Conservation (phyloP, 2,888 invertebrate genomes). For the Brachylomia viminalis region DNA sequence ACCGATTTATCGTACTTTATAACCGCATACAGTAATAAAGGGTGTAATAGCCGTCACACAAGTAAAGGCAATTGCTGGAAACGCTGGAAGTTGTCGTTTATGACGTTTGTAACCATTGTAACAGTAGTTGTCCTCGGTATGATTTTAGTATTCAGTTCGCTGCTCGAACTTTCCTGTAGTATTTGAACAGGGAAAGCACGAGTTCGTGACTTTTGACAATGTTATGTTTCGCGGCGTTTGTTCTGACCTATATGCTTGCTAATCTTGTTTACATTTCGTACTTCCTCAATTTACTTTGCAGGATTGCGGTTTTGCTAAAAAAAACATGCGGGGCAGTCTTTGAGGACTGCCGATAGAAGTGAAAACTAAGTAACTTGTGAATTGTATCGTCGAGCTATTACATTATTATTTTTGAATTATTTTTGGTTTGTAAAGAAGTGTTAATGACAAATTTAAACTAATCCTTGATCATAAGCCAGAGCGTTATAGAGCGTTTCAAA, state of each 20-base stretch:
- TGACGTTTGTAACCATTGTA: slow-evolving; percentile 35
- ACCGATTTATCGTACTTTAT: slow-evolving; percentile 48
- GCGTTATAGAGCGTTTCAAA: no score
- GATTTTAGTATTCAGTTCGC: slow-evolving; percentile 60
- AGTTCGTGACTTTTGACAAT: slow-evolving; percentile 54
- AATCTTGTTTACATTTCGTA: background rate
- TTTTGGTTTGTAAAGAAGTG: no score
- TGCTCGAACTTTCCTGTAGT: slow-evolving; percentile 37
- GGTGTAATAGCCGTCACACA: slow-evolving; percentile 46
- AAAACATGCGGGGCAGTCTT: no score
- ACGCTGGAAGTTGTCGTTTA: slow-evolving; percentile 45
- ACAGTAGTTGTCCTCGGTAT: slow-evolving; percentile 39
- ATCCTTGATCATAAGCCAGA: no score
- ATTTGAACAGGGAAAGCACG: slow-evolving; percentile 54
- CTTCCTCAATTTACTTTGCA: background rate
- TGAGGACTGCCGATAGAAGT: no score
- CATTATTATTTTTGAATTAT: no score
- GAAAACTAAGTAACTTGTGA: no score
- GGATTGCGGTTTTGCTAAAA: background rate
- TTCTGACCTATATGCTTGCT: background rate
- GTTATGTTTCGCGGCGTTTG: slow-evolving; percentile 26
- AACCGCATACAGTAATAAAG: slow-evolving; percentile 46
- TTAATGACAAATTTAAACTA: no score
- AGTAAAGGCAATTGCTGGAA: slow-evolving; percentile 47
- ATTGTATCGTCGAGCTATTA: no score